Percentiles rank a stretch among this genome's conserved stretches.
Evolutionary conservation across 2,888 invertebrate genomes (phyloP).

Genomic region (Bimastos eiseni): DNA sequence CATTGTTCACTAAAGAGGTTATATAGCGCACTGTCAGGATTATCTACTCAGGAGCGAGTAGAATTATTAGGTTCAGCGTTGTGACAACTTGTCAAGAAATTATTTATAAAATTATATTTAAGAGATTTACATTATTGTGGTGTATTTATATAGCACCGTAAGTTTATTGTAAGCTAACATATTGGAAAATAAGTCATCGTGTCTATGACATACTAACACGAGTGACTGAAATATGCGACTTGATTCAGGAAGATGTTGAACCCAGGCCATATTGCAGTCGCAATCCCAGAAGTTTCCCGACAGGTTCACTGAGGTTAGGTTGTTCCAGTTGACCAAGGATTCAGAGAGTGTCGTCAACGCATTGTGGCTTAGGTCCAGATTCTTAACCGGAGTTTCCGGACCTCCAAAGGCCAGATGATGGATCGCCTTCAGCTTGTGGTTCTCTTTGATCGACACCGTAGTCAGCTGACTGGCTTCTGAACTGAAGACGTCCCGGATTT

Average conservation of each 20-base stretch:
- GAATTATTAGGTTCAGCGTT: not conserved
- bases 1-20: too few species aligned
- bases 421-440: not conserved
- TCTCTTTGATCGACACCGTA: not conserved
- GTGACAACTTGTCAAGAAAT: too few species aligned
- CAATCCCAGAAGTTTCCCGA: conserved; percentile 26
- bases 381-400: not conserved
- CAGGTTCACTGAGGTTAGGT: conserved; percentile 6
- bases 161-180: not conserved
- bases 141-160: not conserved
- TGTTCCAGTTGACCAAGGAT: not conserved
- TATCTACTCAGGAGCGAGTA: too few species aligned
- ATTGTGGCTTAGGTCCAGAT: conserved; percentile 16
- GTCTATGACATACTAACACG: not conserved
- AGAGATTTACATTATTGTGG: too few species aligned
- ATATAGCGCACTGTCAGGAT: too few species aligned
- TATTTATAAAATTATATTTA: too few species aligned
- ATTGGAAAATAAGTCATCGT: not conserved
- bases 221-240: not conserved
- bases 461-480: not conserved
- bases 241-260: not conserved
- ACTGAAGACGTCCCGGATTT: not conserved
- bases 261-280: conserved; percentile 27
- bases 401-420: not conserved
- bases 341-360: not conserved